A percentile compares a stretch with the other conserved stretches of the same genome.
Evolutionary conservation across 2,113 vertebrate genomes (phyloP).

Genomic region (Saimiri boliviensis): DNA sequence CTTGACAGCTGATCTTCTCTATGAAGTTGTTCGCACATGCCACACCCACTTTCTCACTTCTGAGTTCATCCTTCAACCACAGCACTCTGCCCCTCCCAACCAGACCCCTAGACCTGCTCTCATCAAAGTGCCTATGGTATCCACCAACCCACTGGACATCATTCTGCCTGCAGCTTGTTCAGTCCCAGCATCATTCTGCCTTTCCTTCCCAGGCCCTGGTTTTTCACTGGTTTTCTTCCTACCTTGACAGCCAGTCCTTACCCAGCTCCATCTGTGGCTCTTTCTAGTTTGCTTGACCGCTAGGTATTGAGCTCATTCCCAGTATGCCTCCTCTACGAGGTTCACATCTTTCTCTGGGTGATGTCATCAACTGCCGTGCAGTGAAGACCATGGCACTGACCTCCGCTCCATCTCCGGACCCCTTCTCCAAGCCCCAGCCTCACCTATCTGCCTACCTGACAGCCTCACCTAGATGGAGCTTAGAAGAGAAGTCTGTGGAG

Average conservation of each 20-base stretch:
- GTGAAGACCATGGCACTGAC: background rate
- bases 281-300: background rate
- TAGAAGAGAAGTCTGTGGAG: no score
- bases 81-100: background rate
- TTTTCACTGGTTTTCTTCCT: background rate
- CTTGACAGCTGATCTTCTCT: background rate
- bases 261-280: rapidly evolving
- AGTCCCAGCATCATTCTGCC: rapidly evolving
- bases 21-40: background rate
- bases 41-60: background rate
- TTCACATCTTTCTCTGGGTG: background rate
- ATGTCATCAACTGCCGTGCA: background rate
- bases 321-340: background rate
- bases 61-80: background rate
- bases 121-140: background rate
- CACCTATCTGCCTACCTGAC: background rate
- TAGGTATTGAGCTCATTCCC: background rate
- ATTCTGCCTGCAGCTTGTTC: background rate
- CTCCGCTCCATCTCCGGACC: background rate
- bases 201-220: background rate
- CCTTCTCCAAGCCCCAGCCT: background rate
- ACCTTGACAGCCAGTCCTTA: background rate
- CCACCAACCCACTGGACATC: background rate
- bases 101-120: background rate
- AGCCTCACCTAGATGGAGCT: background rate